phyloP scores from a whole-genome alignment of 2,888 invertebrate species.

The Rhyacophila evoluta region DNA sequence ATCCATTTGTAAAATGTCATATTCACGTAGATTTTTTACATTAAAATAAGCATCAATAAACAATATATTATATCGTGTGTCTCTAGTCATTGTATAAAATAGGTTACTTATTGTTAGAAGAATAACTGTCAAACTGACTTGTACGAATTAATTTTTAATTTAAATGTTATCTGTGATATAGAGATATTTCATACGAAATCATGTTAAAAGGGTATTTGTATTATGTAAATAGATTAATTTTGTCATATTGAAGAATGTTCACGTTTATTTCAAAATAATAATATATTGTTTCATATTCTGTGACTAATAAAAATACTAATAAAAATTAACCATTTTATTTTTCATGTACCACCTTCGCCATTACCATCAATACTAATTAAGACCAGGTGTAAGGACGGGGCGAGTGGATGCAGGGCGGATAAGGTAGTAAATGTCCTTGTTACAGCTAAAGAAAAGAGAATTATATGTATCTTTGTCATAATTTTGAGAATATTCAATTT shows the following conservation, averaged over 20 bases:
- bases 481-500: no score
- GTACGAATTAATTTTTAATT: constrained; percentile 42
- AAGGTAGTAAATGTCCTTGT: no score
- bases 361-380: no score
- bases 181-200: constrained; percentile 50
- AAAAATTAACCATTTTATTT: no score
- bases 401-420: no score
- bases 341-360: no score
- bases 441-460: no score
- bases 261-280: not conserved
- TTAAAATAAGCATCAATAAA: not conserved
- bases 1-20: not conserved
- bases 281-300: constrained; percentile 41
- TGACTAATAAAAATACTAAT: constrained; percentile 34
- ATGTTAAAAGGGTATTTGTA: constrained; percentile 52
- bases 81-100: constrained; percentile 34
- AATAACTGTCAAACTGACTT: constrained; percentile 20
- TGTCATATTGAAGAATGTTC: constrained; percentile 21
- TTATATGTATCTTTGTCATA: no score
- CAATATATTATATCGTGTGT: not conserved
- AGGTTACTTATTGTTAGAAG: constrained; percentile 27
- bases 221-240: constrained; percentile 37
- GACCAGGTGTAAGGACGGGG: no score
- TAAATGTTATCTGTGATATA: constrained; percentile 54
- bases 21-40: constrained; percentile 23